Percentiles rank a stretch among this genome's conserved stretches.
Conservation (phyloP, 2,797 vertebrate genomes). For the Anableps anableps region DNA sequence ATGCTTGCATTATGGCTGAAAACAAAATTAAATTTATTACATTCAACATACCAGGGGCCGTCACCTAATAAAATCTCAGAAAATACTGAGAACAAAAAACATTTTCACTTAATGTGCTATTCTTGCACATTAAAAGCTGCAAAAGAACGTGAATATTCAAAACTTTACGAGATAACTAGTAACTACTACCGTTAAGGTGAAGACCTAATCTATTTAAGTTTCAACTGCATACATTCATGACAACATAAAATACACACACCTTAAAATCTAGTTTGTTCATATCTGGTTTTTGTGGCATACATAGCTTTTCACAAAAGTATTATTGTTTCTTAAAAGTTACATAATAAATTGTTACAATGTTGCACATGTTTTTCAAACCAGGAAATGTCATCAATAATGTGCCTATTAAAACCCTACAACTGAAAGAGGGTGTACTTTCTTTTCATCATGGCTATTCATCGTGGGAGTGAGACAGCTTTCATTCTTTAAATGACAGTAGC, state of each 20-base stretch:
- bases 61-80: conserved; percentile 15
- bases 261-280: neutral
- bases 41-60: conserved; percentile 24
- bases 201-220: neutral
- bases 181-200: neutral
- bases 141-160: conserved; percentile 10
- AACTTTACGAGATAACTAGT: neutral
- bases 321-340: neutral
- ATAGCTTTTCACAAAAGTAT: neutral
- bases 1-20: conserved; percentile 44
- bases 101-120: neutral
- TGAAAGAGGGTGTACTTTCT: neutral
- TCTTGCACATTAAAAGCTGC: neutral
- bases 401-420: neutral
- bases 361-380: neutral
- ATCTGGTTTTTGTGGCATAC: conserved; percentile 5
- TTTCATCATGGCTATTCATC: neutral
- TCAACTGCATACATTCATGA: neutral
- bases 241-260: neutral
- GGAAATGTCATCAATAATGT: neutral
- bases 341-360: neutral
- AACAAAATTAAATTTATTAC: conserved; percentile 56
- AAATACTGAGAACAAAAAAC: neutral
- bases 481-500: conserved; percentile 31
- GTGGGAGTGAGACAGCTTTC: conserved; percentile 15